Conservation (phyloP, 1,140 invertebrate genomes). For the Adelges cooleyi region DNA sequence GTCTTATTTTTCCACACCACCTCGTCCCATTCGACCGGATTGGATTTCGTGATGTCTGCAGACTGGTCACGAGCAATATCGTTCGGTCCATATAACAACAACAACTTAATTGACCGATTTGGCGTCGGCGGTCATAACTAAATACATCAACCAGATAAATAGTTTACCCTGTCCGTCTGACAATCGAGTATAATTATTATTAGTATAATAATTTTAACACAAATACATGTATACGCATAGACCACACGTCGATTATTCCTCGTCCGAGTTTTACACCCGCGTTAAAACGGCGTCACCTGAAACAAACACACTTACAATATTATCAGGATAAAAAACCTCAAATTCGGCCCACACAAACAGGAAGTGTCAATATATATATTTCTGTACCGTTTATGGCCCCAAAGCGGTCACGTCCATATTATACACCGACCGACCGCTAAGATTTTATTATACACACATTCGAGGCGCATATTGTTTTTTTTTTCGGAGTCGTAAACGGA, state of each 20-base stretch:
- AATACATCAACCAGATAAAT: too few relatives aligned
- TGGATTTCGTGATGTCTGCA: neutral
- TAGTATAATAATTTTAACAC: too few relatives aligned
- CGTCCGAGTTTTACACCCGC: too few relatives aligned
- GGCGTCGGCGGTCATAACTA: too few relatives aligned
- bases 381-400: slow-evolving; percentile 23
- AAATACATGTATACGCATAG: too few relatives aligned
- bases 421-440: neutral
- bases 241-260: too few relatives aligned
- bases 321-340: neutral
- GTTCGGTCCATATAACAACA: neutral
- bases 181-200: too few relatives aligned
- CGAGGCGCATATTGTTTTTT: neutral
- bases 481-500: slow-evolving; percentile 17
- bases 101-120: slow-evolving; percentile 24
- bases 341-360: slow-evolving; percentile 20
- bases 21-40: too few relatives aligned
- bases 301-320: neutral
- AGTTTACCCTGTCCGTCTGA: too few relatives aligned
- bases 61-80: slow-evolving; percentile 22
- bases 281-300: too few relatives aligned
- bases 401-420: slow-evolving; percentile 7
- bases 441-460: slow-evolving; percentile 9
- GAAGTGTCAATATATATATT: slow-evolving; percentile 25
- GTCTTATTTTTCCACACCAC: neutral